phyloP scores from a whole-genome alignment of 53 echinoderm and acorn worm species.

The Crossaster papposus region DNA sequence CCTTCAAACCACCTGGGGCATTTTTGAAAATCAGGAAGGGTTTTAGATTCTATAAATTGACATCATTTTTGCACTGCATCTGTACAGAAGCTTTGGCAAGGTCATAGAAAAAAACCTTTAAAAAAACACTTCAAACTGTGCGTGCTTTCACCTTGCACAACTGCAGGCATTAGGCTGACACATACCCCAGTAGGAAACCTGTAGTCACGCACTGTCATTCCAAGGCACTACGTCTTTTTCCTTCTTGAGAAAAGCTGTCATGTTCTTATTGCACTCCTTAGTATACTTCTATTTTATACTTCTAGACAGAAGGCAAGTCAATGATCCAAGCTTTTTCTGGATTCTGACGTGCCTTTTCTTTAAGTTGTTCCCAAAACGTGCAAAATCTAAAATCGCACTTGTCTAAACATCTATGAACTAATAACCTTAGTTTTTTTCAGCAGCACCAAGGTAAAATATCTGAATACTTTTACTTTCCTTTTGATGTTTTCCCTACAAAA shows the following conservation, averaged over 20 bases:
- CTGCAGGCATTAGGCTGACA: constrained; percentile 21
- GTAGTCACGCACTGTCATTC: constrained; percentile 31
- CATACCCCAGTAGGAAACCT: constrained; percentile 35
- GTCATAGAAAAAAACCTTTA: background rate
- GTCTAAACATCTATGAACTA: background rate
- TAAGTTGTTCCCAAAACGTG: background rate
- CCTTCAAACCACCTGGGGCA: no score
- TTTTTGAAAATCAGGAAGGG: no score
- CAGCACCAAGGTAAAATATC: background rate
- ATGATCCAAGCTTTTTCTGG: background rate
- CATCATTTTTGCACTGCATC: background rate
- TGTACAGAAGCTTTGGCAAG: background rate
- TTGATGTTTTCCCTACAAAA: background rate
- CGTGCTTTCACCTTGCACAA: background rate
- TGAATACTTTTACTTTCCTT: background rate
- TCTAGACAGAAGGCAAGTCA: background rate
- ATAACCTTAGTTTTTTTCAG: background rate
- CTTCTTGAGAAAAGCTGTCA: background rate
- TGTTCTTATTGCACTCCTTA: background rate
- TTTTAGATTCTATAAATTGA: background rate
- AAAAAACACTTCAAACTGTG: background rate
- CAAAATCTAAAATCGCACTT: background rate
- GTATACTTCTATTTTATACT: background rate
- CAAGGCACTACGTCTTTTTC: background rate
- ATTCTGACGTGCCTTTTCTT: background rate